Percentiles rank a stretch among this genome's conserved stretches.
Evolutionary conservation across 2,113 vertebrate genomes (phyloP).

Genomic region (Bubo bubo): DNA sequence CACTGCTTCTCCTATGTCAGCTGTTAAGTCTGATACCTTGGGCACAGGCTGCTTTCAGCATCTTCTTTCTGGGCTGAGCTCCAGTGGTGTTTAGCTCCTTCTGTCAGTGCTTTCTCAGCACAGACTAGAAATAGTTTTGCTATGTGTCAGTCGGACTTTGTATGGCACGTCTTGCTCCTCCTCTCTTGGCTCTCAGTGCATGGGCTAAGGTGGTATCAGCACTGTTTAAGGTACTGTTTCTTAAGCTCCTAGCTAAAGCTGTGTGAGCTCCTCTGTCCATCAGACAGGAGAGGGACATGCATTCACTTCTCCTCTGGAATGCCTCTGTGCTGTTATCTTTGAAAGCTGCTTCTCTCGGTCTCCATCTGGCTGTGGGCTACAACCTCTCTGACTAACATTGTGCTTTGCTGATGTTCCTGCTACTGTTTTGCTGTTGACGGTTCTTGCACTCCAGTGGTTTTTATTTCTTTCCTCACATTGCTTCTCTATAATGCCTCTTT

Average conservation of each 20-base stretch:
- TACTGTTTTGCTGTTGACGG: background rate
- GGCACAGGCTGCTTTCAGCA: background rate
- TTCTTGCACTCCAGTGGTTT: background rate
- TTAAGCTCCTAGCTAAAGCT: background rate
- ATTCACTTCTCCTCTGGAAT: fast-evolving
- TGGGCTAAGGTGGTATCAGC: background rate
- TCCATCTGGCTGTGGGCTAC: background rate
- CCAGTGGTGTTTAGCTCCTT: background rate
- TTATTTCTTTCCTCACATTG: background rate
- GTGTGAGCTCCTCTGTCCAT: fast-evolving
- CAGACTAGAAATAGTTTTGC: background rate
- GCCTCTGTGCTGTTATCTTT: fast-evolving
- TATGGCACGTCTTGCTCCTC: background rate
- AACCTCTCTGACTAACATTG: background rate
- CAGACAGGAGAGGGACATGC: too few species aligned
- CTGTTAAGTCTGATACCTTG: background rate
- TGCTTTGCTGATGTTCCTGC: background rate
- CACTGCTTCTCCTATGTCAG: background rate
- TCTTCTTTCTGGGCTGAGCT: background rate
- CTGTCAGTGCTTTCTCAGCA: background rate
- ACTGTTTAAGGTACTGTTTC: background rate
- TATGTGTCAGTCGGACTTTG: background rate
- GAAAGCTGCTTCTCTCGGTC: background rate
- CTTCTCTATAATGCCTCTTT: background rate
- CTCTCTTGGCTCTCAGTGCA: background rate